A percentile compares a stretch with the other conserved stretches of the same genome.
Conservation (phyloP, 2,113 vertebrate species). For the Patagioenas fasciata region DNA sequence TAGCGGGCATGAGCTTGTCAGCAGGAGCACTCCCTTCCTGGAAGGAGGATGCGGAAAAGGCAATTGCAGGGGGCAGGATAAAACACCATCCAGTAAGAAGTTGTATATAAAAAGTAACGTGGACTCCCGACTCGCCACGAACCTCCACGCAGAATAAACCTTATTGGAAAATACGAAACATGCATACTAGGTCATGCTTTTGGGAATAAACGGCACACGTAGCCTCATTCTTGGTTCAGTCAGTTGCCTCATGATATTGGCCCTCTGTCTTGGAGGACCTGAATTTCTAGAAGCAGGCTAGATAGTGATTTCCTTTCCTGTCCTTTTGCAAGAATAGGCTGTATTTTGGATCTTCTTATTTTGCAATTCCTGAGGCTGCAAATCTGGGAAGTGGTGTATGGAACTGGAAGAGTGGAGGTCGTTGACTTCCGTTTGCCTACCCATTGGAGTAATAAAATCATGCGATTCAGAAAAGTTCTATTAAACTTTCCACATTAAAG, state of each 20-base stretch:
- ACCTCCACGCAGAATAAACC: background rate
- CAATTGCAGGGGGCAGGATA: background rate
- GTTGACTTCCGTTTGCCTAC: background rate
- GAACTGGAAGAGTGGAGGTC: background rate
- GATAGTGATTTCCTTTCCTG: background rate
- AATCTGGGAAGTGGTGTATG: background rate
- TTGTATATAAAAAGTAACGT: background rate
- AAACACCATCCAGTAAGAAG: background rate
- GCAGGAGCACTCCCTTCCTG: background rate
- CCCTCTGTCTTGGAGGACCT: background rate
- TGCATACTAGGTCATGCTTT: background rate
- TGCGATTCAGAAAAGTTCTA: background rate
- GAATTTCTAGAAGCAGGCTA: background rate
- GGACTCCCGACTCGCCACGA: background rate
- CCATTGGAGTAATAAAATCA: background rate
- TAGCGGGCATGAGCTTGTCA: background rate
- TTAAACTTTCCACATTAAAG: background rate
- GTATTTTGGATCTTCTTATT: background rate
- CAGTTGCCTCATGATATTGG: background rate
- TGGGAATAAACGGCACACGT: background rate
- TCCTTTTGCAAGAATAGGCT: background rate
- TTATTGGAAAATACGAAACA: accelerated
- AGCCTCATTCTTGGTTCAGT: background rate
- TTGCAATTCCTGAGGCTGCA: background rate
- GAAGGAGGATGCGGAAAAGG: background rate